phyloP scores from a whole-genome alignment of 2,888 invertebrate species.

The Ferrisia virgata region DNA sequence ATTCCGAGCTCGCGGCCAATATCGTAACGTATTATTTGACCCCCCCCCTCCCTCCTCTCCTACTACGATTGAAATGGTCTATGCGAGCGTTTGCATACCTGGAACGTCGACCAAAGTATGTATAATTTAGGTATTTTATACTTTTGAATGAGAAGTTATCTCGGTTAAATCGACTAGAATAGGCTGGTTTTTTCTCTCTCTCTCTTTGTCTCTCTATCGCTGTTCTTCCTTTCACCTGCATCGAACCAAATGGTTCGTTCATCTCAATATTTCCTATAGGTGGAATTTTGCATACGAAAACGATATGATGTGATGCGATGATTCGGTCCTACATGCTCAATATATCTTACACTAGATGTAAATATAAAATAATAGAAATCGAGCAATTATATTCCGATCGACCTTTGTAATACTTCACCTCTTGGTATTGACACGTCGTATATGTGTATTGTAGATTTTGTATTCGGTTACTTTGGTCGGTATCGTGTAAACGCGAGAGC shows the following conservation, averaged over 20 bases:
- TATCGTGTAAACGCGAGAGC: not conserved
- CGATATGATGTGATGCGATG: not conserved
- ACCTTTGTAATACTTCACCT: not conserved
- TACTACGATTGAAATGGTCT: not conserved
- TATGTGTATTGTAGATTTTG: not conserved
- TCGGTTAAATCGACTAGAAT: not conserved
- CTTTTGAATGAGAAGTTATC: not conserved
- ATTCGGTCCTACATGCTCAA: no score
- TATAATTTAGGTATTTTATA: not conserved
- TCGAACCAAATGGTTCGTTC: not conserved
- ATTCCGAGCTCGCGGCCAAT: constrained; percentile 5
- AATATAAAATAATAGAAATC: not conserved
- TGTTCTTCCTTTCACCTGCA: no score
- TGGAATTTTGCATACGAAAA: not conserved
- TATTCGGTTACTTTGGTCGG: no score
- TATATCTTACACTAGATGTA: no score
- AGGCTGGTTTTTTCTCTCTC: not conserved
- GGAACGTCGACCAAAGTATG: no score
- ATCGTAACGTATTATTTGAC: constrained; percentile 6
- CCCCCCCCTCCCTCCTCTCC: no score
- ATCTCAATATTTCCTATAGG: not conserved
- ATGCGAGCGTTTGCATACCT: not conserved
- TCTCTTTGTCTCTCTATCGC: no score
- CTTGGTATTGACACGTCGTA: not conserved
- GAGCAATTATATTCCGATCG: not conserved